phyloP scores from a whole-genome alignment of 2,113 vertebrate species.

The Seriola aureovittata region DNA sequence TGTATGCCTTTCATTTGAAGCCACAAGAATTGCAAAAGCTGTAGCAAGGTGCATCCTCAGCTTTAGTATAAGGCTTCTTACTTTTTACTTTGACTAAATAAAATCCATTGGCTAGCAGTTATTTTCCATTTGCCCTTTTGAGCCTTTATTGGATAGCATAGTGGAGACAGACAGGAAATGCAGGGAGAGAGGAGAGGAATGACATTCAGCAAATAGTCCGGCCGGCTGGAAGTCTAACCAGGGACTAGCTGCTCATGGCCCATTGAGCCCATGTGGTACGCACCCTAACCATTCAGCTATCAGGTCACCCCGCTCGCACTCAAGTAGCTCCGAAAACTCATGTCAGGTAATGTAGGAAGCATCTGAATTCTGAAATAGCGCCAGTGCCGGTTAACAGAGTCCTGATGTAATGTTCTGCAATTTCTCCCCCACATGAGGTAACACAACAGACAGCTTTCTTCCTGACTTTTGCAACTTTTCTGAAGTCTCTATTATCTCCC shows the following conservation, averaged over 20 bases:
- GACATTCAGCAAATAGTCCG: too few relatives aligned
- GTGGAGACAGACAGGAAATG: too few relatives aligned
- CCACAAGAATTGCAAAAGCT: neutral
- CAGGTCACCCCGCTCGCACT: neutral
- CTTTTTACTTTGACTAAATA: neutral
- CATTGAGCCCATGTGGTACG: too few relatives aligned
- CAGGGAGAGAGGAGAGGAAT: too few relatives aligned
- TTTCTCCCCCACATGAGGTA: neutral
- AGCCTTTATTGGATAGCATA: too few relatives aligned
- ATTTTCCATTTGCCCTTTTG: too few relatives aligned
- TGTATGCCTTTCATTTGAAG: neutral
- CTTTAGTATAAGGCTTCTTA: neutral
- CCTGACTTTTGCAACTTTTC: conserved; percentile 25
- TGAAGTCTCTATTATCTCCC: conserved; percentile 40
- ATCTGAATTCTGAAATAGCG: neutral
- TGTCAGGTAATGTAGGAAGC: neutral
- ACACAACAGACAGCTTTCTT: neutral
- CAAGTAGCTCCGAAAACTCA: neutral
- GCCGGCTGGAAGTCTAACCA: too few relatives aligned
- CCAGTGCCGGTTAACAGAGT: neutral
- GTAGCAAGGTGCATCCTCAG: neutral
- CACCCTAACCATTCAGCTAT: too few relatives aligned
- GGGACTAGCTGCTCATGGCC: too few relatives aligned
- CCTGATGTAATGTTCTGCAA: conserved; percentile 40
- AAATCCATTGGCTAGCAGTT: neutral